Conservation (phyloP, 2,888 invertebrate genomes). For the Brachynemurus nebulosus region DNA sequence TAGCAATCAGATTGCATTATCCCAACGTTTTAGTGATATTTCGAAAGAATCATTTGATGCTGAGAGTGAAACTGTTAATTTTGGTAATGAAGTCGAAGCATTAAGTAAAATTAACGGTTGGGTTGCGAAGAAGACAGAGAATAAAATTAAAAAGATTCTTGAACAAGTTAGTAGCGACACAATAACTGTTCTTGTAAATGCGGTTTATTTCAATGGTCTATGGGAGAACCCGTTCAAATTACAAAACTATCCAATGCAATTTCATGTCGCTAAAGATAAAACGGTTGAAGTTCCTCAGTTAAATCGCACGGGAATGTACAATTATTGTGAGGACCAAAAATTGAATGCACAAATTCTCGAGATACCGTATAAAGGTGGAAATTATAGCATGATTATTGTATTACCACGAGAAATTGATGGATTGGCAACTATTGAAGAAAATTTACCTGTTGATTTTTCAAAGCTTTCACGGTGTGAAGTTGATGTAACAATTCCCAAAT, state of each 20-base stretch:
- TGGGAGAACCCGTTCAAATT: conserved; percentile 1
- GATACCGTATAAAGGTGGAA: conserved; percentile 53
- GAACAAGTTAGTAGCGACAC: conserved; percentile 37
- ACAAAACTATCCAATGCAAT: conserved; percentile 26
- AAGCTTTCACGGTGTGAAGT: conserved; percentile 41
- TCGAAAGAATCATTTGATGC: conserved; percentile 48
- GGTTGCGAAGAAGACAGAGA: conserved; percentile 65
- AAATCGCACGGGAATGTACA: conserved; percentile 41
- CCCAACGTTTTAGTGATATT: conserved; percentile 38
- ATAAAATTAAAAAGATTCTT: conserved; percentile 68
- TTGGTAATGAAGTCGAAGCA: conserved; percentile 33
- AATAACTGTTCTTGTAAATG: conserved; percentile 60
- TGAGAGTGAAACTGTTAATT: conserved; percentile 47
- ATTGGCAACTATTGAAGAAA: conserved; percentile 43
- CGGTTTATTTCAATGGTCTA: conserved; percentile 64
- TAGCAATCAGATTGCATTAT: conserved; percentile 26
- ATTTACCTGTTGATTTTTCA: conserved; percentile 39
- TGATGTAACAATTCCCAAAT: conserved; percentile 59
- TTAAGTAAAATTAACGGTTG: conserved; percentile 57
- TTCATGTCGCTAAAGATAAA: conserved; percentile 41
- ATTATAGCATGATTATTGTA: conserved; percentile 60
- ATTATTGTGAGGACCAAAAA: conserved; percentile 34
- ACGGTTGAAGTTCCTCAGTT: conserved; percentile 58
- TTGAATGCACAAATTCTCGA: conserved; percentile 50
- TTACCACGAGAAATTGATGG: conserved; percentile 56